phyloP scores from a whole-genome alignment of 2,888 invertebrate species.

The Synergus laeviventris region DNA sequence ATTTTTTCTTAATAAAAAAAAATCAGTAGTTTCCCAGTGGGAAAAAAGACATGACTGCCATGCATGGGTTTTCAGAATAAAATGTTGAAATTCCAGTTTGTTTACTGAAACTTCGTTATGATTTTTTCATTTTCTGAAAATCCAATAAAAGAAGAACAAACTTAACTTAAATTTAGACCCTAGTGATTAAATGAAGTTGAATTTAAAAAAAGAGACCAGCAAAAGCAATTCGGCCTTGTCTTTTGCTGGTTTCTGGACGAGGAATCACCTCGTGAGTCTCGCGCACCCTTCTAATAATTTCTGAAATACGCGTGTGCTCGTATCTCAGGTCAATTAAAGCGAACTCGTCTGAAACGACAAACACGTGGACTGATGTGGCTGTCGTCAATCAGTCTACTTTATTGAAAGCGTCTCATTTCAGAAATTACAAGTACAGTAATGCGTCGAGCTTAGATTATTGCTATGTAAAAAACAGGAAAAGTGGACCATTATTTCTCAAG shows the following conservation, averaged over 20 bases:
- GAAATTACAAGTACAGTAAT: slow-evolving; percentile 49
- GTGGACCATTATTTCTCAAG: slow-evolving; percentile 41
- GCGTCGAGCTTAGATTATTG: slow-evolving; percentile 18
- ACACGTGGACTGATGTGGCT: slow-evolving; percentile 66
- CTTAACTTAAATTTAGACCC: no score
- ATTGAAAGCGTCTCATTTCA: slow-evolving; percentile 42
- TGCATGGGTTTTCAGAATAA: no score
- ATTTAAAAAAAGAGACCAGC: background rate
- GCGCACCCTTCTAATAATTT: slow-evolving; percentile 58
- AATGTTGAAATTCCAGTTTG: no score
- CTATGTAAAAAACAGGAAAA: slow-evolving; percentile 16
- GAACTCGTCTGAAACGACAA: slow-evolving; percentile 75
- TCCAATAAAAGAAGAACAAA: no score
- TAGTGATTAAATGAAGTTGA: background rate
- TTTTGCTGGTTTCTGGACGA: background rate
- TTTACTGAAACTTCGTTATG: no score
- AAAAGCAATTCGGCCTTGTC: background rate
- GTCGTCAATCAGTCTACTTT: slow-evolving; percentile 37
- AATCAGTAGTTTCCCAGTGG: no score
- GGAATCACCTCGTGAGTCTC: slow-evolving; percentile 4
- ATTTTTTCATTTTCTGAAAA: no score
- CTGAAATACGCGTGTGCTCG: slow-evolving; percentile 64
- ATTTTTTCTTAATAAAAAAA: no score
- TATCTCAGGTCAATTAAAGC: slow-evolving; percentile 76
- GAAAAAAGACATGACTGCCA: no score